Percentiles rank a stretch among this genome's conserved stretches.
Conservation (phyloP, 2,797 vertebrate species). For the Neosilurus mollespiculum region DNA sequence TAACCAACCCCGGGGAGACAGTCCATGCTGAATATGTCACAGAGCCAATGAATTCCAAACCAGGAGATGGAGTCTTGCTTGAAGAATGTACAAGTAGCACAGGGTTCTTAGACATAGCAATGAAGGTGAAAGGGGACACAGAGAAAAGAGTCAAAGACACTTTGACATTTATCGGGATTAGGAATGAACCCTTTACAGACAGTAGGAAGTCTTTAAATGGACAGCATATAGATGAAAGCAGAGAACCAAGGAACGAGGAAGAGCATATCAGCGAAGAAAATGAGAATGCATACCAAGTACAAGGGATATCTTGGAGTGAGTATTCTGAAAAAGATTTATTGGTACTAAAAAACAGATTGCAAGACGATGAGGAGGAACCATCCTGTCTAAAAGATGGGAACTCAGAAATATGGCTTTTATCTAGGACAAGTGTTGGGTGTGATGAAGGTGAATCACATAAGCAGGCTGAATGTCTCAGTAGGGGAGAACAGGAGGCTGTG, state of each 20-base stretch:
- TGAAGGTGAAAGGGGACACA: conserved; percentile 63
- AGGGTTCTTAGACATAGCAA: conserved; percentile 60
- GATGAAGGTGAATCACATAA: conserved; percentile 53
- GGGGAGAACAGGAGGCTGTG: background rate
- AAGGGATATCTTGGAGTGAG: conserved; percentile 57
- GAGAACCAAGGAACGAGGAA: conserved; percentile 55
- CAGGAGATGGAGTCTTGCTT: conserved; percentile 64
- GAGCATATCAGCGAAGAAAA: conserved; percentile 47
- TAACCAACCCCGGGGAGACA: conserved; percentile 49
- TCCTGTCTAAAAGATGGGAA: background rate
- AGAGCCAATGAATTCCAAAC: conserved; percentile 64
- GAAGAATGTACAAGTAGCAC: conserved; percentile 60
- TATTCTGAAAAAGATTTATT: conserved; percentile 57
- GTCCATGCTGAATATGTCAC: conserved; percentile 60
- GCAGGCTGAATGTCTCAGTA: conserved; percentile 60
- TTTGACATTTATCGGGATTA: conserved; percentile 72
- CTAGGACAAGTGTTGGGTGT: conserved; percentile 31
- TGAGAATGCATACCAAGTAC: conserved; percentile 57
- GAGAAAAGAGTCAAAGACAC: conserved; percentile 62
- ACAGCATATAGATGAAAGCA: conserved; percentile 57
- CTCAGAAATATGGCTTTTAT: conserved; percentile 39
- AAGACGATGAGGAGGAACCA: conserved; percentile 23
- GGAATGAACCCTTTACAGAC: conserved; percentile 56
- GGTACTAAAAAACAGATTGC: conserved; percentile 56
- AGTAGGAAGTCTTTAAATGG: conserved; percentile 57